Evolutionary conservation across 2,113 vertebrate genomes (phyloP).

Genomic region (Sapajus apella): DNA sequence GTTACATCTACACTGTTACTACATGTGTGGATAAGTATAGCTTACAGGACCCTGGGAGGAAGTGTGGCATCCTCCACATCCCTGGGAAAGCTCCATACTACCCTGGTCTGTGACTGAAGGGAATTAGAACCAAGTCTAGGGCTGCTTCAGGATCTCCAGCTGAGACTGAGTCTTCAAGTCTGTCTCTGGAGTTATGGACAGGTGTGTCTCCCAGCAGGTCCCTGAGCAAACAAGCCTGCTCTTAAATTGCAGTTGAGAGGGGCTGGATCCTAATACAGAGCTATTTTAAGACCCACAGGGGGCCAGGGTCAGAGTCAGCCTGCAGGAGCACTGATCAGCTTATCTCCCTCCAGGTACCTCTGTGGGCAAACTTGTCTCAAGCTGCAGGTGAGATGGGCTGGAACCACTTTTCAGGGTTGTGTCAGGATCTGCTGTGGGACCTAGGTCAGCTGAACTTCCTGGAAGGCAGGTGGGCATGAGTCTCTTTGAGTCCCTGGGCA

Average conservation of each 20-base stretch:
- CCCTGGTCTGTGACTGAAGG: not conserved
- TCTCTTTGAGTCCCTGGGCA: not conserved
- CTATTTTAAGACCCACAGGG: not conserved
- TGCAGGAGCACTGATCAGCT: not conserved
- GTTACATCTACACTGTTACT: not conserved
- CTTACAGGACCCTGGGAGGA: not conserved
- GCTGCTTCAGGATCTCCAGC: not conserved
- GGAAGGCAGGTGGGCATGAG: not conserved
- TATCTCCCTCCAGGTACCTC: not conserved
- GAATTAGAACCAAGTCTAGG: not conserved
- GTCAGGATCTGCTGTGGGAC: not conserved
- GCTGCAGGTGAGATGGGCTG: not conserved
- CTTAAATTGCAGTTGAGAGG: not conserved
- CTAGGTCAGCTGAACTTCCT: too few relatives aligned
- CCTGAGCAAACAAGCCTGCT: not conserved
- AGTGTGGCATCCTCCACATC: not conserved
- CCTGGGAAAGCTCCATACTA: not conserved
- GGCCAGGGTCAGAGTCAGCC: too few relatives aligned
- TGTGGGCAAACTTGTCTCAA: not conserved
- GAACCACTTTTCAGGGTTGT: not conserved
- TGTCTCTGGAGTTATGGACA: not conserved
- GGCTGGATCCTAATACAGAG: not conserved
- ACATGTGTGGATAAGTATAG: not conserved
- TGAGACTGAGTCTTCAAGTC: not conserved
- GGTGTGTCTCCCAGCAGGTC: not conserved